Evolutionary conservation across 2,888 invertebrate species (phyloP).

Genomic region (Timandra comae): DNA sequence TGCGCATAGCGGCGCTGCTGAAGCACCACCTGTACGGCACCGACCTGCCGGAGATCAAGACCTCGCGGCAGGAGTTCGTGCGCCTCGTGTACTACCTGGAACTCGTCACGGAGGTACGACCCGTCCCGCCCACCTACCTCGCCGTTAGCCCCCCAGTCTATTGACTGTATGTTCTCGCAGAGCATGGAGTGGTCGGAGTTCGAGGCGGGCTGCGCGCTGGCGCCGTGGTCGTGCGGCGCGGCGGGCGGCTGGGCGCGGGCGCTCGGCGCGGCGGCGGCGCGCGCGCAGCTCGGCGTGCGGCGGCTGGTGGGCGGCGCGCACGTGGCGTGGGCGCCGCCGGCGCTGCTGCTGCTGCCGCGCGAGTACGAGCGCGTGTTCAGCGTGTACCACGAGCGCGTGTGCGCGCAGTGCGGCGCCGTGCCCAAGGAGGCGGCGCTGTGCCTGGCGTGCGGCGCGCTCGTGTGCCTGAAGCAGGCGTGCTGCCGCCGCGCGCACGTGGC

Average conservation of each 20-base stretch:
- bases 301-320: constrained; percentile 83
- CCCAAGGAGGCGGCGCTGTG: constrained; percentile 93
- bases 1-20: constrained; percentile 88
- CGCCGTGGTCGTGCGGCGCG: constrained; percentile 19
- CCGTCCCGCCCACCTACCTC: too few relatives aligned
- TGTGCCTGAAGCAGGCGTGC: constrained; percentile 93
- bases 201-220: constrained; percentile 34
- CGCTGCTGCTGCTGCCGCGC: constrained; percentile 88
- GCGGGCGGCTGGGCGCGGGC: constrained; percentile 46
- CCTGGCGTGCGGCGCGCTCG: constrained; percentile 93
- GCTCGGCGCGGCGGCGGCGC: constrained; percentile 42
- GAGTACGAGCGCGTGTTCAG: constrained; percentile 90
- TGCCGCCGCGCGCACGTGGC: constrained; percentile 89
- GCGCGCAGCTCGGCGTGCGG: constrained; percentile 70
- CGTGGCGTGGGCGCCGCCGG: constrained; percentile 87
- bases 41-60: constrained; percentile 81
- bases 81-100: constrained; percentile 87
- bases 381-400: constrained; percentile 94
- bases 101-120: constrained; percentile 57
- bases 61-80: constrained; percentile 84
- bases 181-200: constrained; percentile 40
- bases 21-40: constrained; percentile 89
- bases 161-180: constrained; percentile 9
- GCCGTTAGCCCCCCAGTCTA: too few relatives aligned
- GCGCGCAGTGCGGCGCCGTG: constrained; percentile 91